A percentile compares a stretch with the other conserved stretches of the same genome.
Evolutionary conservation across 1,140 invertebrate species (phyloP).

Genomic region (Scylla paramamosain): DNA sequence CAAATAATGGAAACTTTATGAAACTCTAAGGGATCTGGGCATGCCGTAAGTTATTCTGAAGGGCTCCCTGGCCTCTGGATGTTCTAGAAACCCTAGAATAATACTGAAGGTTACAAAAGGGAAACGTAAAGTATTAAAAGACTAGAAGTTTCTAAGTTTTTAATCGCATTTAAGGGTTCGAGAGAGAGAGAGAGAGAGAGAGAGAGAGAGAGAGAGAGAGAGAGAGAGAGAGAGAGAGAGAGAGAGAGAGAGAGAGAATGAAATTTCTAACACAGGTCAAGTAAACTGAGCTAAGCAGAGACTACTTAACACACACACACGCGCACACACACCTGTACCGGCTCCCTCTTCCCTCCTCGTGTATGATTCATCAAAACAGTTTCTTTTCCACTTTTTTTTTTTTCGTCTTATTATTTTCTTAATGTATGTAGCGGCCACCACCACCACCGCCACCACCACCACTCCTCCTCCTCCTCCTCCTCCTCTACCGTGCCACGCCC

Average conservation of each 20-base stretch:
- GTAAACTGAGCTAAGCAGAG: not conserved
- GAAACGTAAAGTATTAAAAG: no score
- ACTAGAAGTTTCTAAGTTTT: no score
- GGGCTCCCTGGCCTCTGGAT: no score
- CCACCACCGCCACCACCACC: not conserved
- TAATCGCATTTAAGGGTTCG: no score
- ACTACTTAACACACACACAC: not conserved
- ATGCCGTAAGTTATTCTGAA: no score
- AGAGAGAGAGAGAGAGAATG: no score
- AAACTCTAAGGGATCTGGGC: no score
- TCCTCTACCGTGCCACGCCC: not conserved
- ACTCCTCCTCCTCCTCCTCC: slow-evolving; percentile 1
- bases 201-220: slow-evolving; percentile 33
- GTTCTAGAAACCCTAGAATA: no score
- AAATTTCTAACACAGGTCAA: not conserved
- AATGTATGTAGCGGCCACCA: not conserved
- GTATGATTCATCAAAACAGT: not conserved
- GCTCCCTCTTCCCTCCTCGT: not conserved
- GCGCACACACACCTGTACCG: not conserved
- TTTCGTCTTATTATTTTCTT: not conserved
- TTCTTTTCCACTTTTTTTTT: not conserved
- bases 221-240: not conserved
- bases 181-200: slow-evolving; percentile 29
- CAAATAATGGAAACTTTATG: no score
- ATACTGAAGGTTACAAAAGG: no score